Conservation (phyloP, 2,888 invertebrate species). For the Oxycera nigricornis region DNA sequence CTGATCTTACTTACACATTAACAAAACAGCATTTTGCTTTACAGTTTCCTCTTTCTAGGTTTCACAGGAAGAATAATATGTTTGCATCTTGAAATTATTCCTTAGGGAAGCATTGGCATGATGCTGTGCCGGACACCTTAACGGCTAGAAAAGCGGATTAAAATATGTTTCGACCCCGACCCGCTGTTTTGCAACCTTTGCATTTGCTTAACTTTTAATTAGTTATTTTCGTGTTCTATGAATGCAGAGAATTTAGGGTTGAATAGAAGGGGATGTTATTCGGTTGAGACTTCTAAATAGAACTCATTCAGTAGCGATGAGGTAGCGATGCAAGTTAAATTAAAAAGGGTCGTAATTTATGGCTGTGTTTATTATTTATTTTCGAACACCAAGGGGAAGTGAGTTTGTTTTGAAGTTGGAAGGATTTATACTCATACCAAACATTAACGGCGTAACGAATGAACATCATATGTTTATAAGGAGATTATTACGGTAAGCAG, state of each 20-base stretch:
- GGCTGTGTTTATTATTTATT: conserved; percentile 25
- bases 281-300: conserved; percentile 11
- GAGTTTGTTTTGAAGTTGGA: neutral
- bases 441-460: neutral
- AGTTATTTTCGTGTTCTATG: conserved; percentile 26
- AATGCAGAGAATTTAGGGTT: neutral
- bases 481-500: neutral
- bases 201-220: conserved; percentile 36
- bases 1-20: too few relatives aligned
- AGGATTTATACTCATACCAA: neutral
- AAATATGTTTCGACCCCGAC: conserved; percentile 29
- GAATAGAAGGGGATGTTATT: neutral
- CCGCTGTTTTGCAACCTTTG: conserved; percentile 11
- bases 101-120: conserved; percentile 3
- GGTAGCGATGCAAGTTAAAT: conserved; percentile 29
- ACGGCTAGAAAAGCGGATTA: conserved; percentile 4
- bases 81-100: conserved; percentile 23
- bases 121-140: neutral
- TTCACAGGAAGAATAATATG: neutral
- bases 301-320: conserved; percentile 1
- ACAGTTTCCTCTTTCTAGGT: neutral
- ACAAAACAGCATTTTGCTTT: too few relatives aligned
- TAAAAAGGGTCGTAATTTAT: conserved; percentile 40
- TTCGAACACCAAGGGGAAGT: neutral
- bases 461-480: neutral